These are phyloP conservation scores for Mamestra brassicae DNA, from an alignment of 2,888 invertebrate genomes.

Conservation along the genomic window DNA sequence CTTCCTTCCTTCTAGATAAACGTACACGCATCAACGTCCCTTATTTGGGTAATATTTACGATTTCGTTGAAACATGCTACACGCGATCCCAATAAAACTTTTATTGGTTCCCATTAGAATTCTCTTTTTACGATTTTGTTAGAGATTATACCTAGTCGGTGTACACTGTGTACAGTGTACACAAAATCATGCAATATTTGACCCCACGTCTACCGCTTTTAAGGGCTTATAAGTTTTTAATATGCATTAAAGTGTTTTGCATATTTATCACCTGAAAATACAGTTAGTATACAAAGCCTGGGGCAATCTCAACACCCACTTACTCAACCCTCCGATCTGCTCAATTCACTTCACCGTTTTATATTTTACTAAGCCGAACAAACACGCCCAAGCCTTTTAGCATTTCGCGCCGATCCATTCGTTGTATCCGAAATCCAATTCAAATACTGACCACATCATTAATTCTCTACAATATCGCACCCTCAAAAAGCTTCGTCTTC, in stretches of 20 bases:
- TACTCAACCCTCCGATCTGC: slow-evolving; percentile 70
- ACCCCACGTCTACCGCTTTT: slow-evolving; percentile 44
- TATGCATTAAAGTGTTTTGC: slow-evolving; percentile 52
- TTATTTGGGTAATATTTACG: slow-evolving; percentile 81
- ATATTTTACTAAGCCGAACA: slow-evolving; percentile 86
- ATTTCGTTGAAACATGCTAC: slow-evolving; percentile 74
- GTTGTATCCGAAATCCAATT: slow-evolving; percentile 85
- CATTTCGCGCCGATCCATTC: slow-evolving; percentile 78
- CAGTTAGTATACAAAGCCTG: slow-evolving; percentile 73
- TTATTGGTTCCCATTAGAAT: slow-evolving; percentile 81
- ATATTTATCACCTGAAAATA: slow-evolving; percentile 72
- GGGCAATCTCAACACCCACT: slow-evolving; percentile 70
- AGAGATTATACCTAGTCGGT: slow-evolving; percentile 72
- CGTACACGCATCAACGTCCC: slow-evolving; percentile 62
- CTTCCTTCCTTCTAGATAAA: slow-evolving; percentile 53
- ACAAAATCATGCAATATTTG: slow-evolving; percentile 43
- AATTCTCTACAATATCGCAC: slow-evolving; percentile 89
- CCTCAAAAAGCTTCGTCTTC: slow-evolving; percentile 85
- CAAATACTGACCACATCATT: slow-evolving; percentile 89
- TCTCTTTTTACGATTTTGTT: slow-evolving; percentile 78
- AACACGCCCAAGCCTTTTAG: slow-evolving; percentile 86
- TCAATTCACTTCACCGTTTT: slow-evolving; percentile 83
- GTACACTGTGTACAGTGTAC: slow-evolving; percentile 23
- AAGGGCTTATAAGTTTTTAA: slow-evolving; percentile 48
- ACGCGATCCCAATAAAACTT: slow-evolving; percentile 76